phyloP scores from a whole-genome alignment of 2,113 vertebrate genomes.

The Paramormyrops kingsleyae region DNA sequence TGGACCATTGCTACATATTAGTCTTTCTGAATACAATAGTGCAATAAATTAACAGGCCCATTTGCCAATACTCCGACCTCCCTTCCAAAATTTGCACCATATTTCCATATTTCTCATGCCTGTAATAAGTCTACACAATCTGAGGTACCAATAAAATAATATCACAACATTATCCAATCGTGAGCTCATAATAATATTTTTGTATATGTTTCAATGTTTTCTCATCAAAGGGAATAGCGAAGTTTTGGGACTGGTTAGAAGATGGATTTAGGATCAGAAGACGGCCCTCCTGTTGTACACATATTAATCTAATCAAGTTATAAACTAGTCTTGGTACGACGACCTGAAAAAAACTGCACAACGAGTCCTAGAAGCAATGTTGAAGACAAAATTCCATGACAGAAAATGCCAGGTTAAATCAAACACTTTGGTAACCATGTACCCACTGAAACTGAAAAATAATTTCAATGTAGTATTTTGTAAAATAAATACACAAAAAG shows the following conservation, averaged over 20 bases:
- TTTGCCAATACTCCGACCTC: background rate
- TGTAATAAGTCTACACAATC: background rate
- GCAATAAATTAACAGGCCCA: background rate
- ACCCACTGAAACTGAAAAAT: background rate
- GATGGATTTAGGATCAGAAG: background rate
- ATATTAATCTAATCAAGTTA: background rate
- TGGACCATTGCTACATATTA: background rate
- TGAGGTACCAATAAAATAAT: background rate
- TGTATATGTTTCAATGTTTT: background rate
- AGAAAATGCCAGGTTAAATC: background rate
- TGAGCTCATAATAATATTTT: background rate
- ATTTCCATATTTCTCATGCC: constrained; percentile 2
- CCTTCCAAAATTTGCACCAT: background rate
- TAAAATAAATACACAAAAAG: background rate
- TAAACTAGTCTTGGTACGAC: background rate
- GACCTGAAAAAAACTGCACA: background rate
- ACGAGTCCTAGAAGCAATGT: background rate
- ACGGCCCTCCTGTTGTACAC: background rate
- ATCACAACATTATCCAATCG: background rate
- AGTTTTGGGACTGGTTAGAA: background rate
- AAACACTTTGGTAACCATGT: background rate
- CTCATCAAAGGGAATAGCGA: background rate
- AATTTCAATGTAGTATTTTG: background rate
- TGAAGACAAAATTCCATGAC: background rate
- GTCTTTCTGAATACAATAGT: background rate